phyloP scores from a whole-genome alignment of 2,888 invertebrate genomes.

The Druceiella hillmani region DNA sequence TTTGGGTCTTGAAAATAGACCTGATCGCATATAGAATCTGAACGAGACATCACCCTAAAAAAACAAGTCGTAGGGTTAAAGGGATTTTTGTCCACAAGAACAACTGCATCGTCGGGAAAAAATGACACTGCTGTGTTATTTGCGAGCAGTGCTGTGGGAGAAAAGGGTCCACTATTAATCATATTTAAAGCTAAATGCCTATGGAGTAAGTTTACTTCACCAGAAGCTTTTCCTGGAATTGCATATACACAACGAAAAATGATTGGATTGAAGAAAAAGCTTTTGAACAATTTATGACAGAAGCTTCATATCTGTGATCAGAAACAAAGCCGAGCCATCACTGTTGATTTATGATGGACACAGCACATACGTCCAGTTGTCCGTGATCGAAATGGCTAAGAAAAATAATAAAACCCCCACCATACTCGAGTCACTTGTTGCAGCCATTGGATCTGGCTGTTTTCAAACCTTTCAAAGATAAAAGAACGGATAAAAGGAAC shows the following conservation, averaged over 20 bases:
- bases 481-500: conserved; percentile 5
- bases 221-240: conserved; percentile 11
- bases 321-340: conserved; percentile 16
- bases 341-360: conserved; percentile 25
- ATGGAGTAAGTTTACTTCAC: conserved; percentile 8
- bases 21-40: no score
- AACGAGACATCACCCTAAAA: conserved; percentile 1
- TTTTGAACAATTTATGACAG: conserved; percentile 4
- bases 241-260: conserved; percentile 25
- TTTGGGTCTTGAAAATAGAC: conserved; percentile 1
- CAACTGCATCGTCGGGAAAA: conserved; percentile 6
- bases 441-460: conserved; percentile 5
- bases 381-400: conserved; percentile 16
- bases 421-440: conserved; percentile 4
- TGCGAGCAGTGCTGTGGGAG: conserved; percentile 8
- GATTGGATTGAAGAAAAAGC: conserved; percentile 26
- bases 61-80: no score
- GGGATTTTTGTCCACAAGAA: no score
- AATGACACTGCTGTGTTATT: conserved; percentile 4
- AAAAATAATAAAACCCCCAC: not conserved
- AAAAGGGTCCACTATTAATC: conserved; percentile 9
- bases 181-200: conserved; percentile 7
- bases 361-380: conserved; percentile 20
- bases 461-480: conserved; percentile 3
- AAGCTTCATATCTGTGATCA: conserved; percentile 3